These are phyloP conservation scores for Campopleginae sp. DNA, from an alignment of 2,888 invertebrate species.

Conservation along the genomic window DNA sequence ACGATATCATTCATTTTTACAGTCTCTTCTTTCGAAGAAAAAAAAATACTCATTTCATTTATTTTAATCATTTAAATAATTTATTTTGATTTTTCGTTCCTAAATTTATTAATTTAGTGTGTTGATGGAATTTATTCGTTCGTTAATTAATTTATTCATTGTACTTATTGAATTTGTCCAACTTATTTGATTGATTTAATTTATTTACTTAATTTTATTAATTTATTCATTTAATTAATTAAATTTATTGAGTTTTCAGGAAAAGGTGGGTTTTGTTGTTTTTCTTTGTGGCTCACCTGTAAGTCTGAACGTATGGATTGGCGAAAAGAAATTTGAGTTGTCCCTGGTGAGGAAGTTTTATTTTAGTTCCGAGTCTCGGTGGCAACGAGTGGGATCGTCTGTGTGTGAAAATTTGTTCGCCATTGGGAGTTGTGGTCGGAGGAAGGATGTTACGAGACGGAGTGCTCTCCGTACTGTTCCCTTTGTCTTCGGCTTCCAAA, in stretches of 20 bases:
- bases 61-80: too few species aligned
- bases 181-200: too few species aligned
- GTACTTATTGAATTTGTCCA: too few species aligned
- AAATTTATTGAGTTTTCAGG: too few species aligned
- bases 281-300: constrained; percentile 74
- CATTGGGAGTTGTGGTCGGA: constrained; percentile 62
- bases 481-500: constrained; percentile 90
- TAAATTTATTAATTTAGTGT: too few species aligned
- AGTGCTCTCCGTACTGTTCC: constrained; percentile 90
- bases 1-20: too few species aligned
- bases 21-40: too few species aligned
- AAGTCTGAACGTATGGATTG: constrained; percentile 88
- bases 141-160: background rate
- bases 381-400: constrained; percentile 94
- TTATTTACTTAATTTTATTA: too few species aligned
- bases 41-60: too few species aligned
- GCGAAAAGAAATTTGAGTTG: constrained; percentile 90
- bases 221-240: too few species aligned
- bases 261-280: too few species aligned
- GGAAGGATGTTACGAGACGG: constrained; percentile 86
- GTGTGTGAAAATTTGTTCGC: constrained; percentile 85
- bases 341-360: constrained; percentile 92
- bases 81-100: too few species aligned
- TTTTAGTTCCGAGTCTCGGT: constrained; percentile 91
- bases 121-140: background rate